Percentiles rank a stretch among this genome's conserved stretches.
Conservation (phyloP, 2,888 invertebrate genomes). For the Polietes domitor region DNA sequence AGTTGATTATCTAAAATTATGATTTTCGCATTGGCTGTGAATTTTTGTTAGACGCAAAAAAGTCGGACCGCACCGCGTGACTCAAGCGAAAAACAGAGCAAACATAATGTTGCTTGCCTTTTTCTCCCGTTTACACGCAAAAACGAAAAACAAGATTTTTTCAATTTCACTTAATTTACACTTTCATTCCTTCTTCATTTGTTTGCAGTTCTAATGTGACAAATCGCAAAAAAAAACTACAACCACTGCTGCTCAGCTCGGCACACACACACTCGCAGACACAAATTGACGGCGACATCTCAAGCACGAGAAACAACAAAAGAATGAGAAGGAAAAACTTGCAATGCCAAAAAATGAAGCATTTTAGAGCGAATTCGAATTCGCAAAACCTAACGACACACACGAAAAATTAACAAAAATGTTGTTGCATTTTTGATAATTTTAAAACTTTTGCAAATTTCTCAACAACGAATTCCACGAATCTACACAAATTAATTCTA, state of each 20-base stretch:
- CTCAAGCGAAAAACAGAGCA: constrained; percentile 42
- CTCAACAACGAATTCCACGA: not conserved
- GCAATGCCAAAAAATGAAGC: constrained; percentile 50
- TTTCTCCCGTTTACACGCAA: constrained; percentile 29
- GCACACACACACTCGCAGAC: constrained; percentile 25
- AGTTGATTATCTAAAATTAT: not conserved
- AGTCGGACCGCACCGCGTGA: constrained; percentile 66
- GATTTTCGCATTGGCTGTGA: constrained; percentile 23
- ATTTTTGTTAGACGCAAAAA: not conserved
- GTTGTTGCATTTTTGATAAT: too few relatives aligned
- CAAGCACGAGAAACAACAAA: constrained; percentile 35
- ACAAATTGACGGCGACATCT: constrained; percentile 57
- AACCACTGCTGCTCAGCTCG: constrained; percentile 51
- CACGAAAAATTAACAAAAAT: constrained; percentile 40
- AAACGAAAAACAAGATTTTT: constrained; percentile 26
- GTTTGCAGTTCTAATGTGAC: constrained; percentile 45
- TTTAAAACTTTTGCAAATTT: constrained; percentile 29
- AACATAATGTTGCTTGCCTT: constrained; percentile 29
- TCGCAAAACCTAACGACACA: constrained; percentile 37
- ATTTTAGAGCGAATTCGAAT: constrained; percentile 58
- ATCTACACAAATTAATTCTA: not conserved
- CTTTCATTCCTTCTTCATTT: constrained; percentile 33
- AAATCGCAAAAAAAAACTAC: constrained; percentile 47
- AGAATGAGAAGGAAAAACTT: constrained; percentile 39
- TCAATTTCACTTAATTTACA: constrained; percentile 27